Percentiles rank a stretch among this genome's conserved stretches.
phyloP scores from a whole-genome alignment of 2,888 invertebrate species.

The Hypercompe scribonia region DNA sequence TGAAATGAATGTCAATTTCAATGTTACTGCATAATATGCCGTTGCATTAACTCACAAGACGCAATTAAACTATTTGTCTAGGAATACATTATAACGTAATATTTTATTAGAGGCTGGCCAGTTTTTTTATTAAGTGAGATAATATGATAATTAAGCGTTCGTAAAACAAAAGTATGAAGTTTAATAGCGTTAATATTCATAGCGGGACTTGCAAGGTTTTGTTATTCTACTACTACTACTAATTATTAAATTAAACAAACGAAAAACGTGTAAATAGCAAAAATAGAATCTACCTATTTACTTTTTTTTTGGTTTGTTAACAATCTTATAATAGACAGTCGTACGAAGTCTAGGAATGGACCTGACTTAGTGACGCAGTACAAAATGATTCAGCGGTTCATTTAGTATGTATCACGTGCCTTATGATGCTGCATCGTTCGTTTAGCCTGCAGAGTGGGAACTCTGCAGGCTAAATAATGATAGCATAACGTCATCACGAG shows the following conservation, averaged over 20 bases:
- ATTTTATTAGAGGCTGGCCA: background rate
- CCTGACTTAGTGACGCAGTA: background rate
- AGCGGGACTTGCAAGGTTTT: background rate
- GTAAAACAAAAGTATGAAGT: background rate
- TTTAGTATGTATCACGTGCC: background rate
- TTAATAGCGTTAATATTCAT: background rate
- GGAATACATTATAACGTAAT: background rate
- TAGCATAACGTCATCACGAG: background rate
- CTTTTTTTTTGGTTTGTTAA: too few species aligned
- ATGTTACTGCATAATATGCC: conserved; percentile 21
- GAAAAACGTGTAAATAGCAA: background rate
- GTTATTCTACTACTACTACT: background rate
- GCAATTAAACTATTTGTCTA: background rate
- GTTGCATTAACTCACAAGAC: conserved; percentile 3
- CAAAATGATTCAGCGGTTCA: background rate
- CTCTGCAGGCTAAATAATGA: background rate
- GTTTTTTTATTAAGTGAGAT: background rate
- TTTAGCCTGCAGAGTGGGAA: too few species aligned
- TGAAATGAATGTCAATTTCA: conserved; percentile 45
- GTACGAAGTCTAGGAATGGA: background rate
- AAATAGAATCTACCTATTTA: background rate
- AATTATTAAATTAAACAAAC: background rate
- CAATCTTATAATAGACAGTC: background rate
- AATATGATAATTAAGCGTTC: background rate
- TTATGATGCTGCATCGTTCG: background rate